Evolutionary conservation across 2,888 invertebrate species (phyloP).

Genomic region (Yponomeuta malinellus): DNA sequence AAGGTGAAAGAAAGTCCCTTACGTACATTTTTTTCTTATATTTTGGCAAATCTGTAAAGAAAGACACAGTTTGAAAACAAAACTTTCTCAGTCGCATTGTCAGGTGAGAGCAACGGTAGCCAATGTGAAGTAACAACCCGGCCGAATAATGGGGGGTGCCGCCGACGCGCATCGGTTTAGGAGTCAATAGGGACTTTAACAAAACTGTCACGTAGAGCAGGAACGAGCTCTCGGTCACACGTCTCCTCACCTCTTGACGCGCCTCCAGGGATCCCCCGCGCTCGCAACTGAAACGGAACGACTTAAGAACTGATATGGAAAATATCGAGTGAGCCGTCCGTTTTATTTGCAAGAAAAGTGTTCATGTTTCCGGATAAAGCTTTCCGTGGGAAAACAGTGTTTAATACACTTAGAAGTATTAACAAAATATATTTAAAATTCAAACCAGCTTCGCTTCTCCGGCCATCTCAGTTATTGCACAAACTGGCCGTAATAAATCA

Average conservation of each 20-base stretch:
- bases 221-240: slow-evolving; percentile 51
- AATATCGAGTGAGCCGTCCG: neutral
- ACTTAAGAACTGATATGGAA: slow-evolving; percentile 1
- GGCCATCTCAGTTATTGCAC: neutral
- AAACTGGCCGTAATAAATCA: neutral
- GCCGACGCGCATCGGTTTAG: slow-evolving; percentile 17
- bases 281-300: slow-evolving; percentile 2
- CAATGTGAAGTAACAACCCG: slow-evolving; percentile 12
- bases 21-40: too few relatives aligned
- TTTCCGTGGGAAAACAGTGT: too few relatives aligned
- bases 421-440: neutral
- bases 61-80: neutral
- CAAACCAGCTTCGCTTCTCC: neutral
- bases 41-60: too few relatives aligned
- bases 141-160: slow-evolving; percentile 18
- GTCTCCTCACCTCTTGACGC: slow-evolving; percentile 31
- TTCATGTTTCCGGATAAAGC: neutral
- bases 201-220: slow-evolving; percentile 49
- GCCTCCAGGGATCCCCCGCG: slow-evolving; percentile 31
- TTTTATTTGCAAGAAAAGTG: neutral
- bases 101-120: neutral
- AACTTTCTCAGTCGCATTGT: neutral
- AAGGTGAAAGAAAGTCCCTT: too few relatives aligned
- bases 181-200: slow-evolving; percentile 38
- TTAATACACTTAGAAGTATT: too few relatives aligned